phyloP scores from a whole-genome alignment of 1,140 invertebrate genomes.

The Schlechtendalia chinensis region DNA sequence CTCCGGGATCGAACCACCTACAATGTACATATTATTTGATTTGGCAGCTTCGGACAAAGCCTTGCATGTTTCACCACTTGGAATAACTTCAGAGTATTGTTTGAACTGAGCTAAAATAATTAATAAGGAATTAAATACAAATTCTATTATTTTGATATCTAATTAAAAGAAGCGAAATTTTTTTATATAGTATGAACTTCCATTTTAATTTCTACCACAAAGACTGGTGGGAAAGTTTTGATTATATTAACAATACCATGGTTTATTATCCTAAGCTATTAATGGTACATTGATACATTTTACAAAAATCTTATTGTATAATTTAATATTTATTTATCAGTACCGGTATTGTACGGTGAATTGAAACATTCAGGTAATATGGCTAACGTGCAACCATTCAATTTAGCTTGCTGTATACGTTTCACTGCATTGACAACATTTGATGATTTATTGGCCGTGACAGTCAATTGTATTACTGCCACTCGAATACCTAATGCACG shows the following conservation, averaged over 20 bases:
- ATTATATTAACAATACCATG: no score
- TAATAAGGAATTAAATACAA: background rate
- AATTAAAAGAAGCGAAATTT: no score
- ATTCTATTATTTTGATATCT: background rate
- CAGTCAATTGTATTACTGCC: conserved; percentile 22
- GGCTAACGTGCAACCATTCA: conserved; percentile 29
- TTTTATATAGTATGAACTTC: no score
- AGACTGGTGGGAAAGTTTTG: no score
- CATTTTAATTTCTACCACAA: no score
- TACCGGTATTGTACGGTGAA: conserved; percentile 29
- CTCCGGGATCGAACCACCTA: conserved; percentile 90
- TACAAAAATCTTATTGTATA: no score
- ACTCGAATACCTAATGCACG: conserved; percentile 8
- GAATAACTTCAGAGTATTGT: conserved; percentile 83
- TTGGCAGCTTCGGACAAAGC: conserved; percentile 74
- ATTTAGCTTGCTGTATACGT: conserved; percentile 31
- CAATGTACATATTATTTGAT: conserved; percentile 74
- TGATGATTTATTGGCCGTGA: conserved; percentile 3
- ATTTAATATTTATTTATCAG: background rate
- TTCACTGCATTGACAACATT: conserved; percentile 22
- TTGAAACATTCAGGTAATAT: conserved; percentile 49
- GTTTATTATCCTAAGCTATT: no score
- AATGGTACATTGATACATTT: no score
- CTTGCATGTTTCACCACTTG: conserved; percentile 69
- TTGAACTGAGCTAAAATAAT: conserved; percentile 68